These are phyloP conservation scores for Penaeus vannamei DNA, from an alignment of 1,140 invertebrate genomes.

Conservation along the genomic window DNA sequence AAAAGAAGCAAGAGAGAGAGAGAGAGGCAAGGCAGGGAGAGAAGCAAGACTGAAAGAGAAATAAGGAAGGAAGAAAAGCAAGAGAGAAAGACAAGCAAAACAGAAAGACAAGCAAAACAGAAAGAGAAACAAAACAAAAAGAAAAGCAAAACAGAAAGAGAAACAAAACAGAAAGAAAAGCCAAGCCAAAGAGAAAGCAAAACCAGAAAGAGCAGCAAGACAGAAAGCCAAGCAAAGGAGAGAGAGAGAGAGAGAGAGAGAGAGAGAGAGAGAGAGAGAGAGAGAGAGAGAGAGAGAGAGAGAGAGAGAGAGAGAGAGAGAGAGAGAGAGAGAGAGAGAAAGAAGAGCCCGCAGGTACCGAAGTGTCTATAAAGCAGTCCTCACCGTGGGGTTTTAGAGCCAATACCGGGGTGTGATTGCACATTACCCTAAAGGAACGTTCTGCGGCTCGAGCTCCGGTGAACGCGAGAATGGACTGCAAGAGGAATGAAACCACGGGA, in stretches of 20 bases:
- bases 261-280: conserved; percentile 2
- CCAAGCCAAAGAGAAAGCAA: neutral
- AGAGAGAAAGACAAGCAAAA: too few relatives aligned
- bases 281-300: conserved; percentile 22
- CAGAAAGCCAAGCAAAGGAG: neutral
- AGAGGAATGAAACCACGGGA: too few relatives aligned
- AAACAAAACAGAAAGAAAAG: neutral
- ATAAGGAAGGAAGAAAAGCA: too few relatives aligned
- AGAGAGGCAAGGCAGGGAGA: neutral
- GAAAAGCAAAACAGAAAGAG: neutral
- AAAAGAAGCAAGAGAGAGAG: neutral
- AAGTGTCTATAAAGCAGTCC: too few relatives aligned
- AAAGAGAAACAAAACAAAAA: too few relatives aligned
- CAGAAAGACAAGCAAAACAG: too few relatives aligned
- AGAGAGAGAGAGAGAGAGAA: conserved; percentile 17
- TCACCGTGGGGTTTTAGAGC: too few relatives aligned
- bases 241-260: neutral
- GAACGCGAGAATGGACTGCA: too few relatives aligned
- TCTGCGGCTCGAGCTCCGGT: too few relatives aligned
- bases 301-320: conserved; percentile 22
- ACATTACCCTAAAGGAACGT: too few relatives aligned
- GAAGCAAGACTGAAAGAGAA: neutral
- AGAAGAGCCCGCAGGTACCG: neutral
- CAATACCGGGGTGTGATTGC: too few relatives aligned
- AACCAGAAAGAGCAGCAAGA: neutral